phyloP scores from a whole-genome alignment of 2,888 invertebrate genomes.

The Ommatoiulus sabulosus region DNA sequence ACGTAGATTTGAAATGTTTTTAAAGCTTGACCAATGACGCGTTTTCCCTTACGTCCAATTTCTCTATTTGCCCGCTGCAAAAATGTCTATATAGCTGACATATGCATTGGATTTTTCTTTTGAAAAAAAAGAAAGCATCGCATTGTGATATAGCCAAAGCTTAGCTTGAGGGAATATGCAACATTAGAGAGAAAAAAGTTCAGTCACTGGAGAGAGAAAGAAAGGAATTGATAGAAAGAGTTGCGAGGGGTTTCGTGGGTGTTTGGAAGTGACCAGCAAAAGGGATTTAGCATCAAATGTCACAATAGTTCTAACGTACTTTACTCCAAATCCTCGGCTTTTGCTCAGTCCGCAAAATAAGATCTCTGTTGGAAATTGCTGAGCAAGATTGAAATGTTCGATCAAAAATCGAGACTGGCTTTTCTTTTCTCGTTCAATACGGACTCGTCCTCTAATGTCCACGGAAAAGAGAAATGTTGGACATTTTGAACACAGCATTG shows the following conservation, averaged over 20 bases:
- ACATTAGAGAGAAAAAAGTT: background rate
- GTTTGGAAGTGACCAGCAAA: background rate
- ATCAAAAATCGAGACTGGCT: conserved; percentile 1
- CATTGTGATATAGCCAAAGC: background rate
- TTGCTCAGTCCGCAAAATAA: background rate
- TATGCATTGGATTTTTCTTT: background rate
- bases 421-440: background rate
- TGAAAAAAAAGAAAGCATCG: background rate
- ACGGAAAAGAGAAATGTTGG: background rate
- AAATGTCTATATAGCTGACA: background rate
- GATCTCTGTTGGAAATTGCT: conserved; percentile 1
- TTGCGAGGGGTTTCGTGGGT: background rate
- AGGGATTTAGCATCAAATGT: background rate
- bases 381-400: conserved; percentile 1
- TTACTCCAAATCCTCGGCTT: conserved; percentile 1
- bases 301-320: background rate
- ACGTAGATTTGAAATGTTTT: background rate
- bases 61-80: background rate
- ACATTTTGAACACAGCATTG: background rate
- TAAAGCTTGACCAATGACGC: background rate
- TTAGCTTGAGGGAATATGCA: background rate
- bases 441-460: background rate
- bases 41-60: background rate
- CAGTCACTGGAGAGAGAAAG: background rate
- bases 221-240: background rate